Percentiles rank a stretch among this genome's conserved stretches.
These are phyloP conservation scores for Galaxea fascicularis DNA, from an alignment of 92 coral and sea anemone genomes.

Conservation along the genomic window DNA sequence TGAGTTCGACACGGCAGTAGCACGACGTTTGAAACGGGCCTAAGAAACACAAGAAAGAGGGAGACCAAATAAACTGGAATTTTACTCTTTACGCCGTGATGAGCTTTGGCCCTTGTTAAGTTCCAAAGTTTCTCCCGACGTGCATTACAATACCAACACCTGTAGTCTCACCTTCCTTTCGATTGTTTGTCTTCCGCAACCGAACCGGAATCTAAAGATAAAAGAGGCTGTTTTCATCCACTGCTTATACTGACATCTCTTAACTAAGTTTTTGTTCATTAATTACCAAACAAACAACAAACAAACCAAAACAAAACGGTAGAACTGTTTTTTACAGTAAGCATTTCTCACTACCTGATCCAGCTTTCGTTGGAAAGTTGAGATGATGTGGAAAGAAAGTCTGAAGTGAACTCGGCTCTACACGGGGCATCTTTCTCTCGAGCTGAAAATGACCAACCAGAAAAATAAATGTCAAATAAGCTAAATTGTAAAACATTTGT, in stretches of 20 bases:
- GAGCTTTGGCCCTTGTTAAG: too few relatives aligned
- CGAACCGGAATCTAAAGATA: constrained; percentile 23
- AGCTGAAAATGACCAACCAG: constrained; percentile 57
- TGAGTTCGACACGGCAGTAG: too few relatives aligned
- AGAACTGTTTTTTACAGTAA: neutral
- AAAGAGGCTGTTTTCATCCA: neutral
- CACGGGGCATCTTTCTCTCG: constrained; percentile 82
- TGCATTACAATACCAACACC: neutral
- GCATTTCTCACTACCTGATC: constrained; percentile 45
- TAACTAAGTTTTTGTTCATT: too few relatives aligned
- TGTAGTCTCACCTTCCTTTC: constrained; percentile 7
- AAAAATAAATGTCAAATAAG: neutral
- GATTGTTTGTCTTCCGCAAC: constrained; percentile 20
- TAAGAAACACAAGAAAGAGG: too few relatives aligned
- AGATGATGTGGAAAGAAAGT: constrained; percentile 59
- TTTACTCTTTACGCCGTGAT: too few relatives aligned
- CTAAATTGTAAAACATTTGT: too few relatives aligned
- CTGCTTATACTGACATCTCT: neutral
- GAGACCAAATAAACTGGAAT: too few relatives aligned
- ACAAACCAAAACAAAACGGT: too few relatives aligned
- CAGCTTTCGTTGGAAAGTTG: constrained; percentile 30
- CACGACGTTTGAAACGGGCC: too few relatives aligned
- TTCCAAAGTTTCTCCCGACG: neutral
- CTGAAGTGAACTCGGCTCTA: constrained; percentile 53
- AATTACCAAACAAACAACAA: neutral